Conservation (phyloP, 2,888 invertebrate genomes). For the Plusia festucae region DNA sequence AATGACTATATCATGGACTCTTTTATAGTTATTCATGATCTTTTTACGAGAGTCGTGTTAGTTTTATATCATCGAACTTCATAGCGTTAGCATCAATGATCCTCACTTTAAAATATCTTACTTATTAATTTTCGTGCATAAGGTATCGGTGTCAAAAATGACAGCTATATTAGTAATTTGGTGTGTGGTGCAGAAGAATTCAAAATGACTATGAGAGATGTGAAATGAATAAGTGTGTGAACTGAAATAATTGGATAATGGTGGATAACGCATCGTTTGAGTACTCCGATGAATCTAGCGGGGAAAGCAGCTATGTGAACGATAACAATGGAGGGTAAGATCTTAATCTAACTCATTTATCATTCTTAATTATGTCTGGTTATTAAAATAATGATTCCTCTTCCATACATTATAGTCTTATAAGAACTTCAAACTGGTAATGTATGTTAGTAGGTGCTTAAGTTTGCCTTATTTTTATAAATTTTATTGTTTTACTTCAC, state of each 20-base stretch:
- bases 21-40: slow-evolving; percentile 22
- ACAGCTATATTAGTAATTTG: slow-evolving; percentile 9
- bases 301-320: slow-evolving; percentile 64
- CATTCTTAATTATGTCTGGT: slow-evolving; percentile 10
- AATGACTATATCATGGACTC: slow-evolving; percentile 17
- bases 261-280: slow-evolving; percentile 86
- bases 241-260: slow-evolving; percentile 68
- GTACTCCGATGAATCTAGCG: slow-evolving; percentile 83
- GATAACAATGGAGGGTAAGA: slow-evolving; percentile 74
- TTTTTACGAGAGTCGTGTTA: slow-evolving; percentile 18
- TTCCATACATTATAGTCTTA: neutral
- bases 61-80: slow-evolving; percentile 11
- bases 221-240: slow-evolving; percentile 52
- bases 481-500: neutral
- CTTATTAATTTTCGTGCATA: neutral
- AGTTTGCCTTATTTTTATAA: neutral
- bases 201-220: slow-evolving; percentile 52
- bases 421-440: neutral
- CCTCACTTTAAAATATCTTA: too few relatives aligned
- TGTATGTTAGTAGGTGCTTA: slow-evolving; percentile 4
- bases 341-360: slow-evolving; percentile 19
- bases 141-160: slow-evolving; percentile 2
- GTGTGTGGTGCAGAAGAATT: slow-evolving; percentile 19
- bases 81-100: too few relatives aligned
- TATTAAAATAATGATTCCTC: too few relatives aligned